Percentiles rank a stretch among this genome's conserved stretches.
Conservation (phyloP, 2,113 vertebrate genomes). For the Pao palembangensis region DNA sequence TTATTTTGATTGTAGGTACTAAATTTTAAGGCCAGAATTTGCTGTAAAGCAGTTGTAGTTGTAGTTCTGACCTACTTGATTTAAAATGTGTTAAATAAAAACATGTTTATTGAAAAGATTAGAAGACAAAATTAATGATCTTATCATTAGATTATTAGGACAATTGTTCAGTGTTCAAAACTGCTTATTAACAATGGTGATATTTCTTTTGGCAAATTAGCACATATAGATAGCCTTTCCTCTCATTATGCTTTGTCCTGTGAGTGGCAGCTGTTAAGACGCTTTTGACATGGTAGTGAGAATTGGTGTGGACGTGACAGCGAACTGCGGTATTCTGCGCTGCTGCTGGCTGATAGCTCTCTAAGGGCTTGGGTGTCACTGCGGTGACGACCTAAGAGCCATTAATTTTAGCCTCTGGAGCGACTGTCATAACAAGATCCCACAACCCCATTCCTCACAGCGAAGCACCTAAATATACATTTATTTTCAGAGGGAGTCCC, state of each 20-base stretch:
- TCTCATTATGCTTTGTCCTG: slow-evolving; percentile 50
- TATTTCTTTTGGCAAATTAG: slow-evolving; percentile 37
- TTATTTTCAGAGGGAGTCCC: slow-evolving; percentile 72
- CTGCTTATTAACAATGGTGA: slow-evolving; percentile 5
- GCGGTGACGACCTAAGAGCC: slow-evolving; percentile 69
- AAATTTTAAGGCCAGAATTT: background rate
- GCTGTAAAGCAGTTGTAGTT: too few relatives aligned
- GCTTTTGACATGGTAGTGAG: slow-evolving; percentile 53
- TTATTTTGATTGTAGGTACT: too few relatives aligned
- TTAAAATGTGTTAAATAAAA: too few relatives aligned
- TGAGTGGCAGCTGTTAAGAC: slow-evolving; percentile 70
- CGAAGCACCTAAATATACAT: slow-evolving; percentile 72
- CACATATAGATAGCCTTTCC: slow-evolving; percentile 26
- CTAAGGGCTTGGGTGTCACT: slow-evolving; percentile 70
- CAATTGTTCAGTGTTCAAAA: slow-evolving; percentile 13
- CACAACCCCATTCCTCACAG: slow-evolving; percentile 37
- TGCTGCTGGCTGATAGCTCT: slow-evolving; percentile 67
- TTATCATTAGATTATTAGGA: background rate
- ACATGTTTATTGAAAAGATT: too few relatives aligned
- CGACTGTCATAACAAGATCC: slow-evolving; percentile 73
- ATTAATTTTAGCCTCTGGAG: slow-evolving; percentile 79
- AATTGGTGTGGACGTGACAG: slow-evolving; percentile 69
- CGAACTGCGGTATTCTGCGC: slow-evolving; percentile 62
- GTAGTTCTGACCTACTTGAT: too few relatives aligned
- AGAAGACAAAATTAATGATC: too few relatives aligned